Percentiles rank a stretch among this genome's conserved stretches.
Evolutionary conservation across 2,797 vertebrate species (phyloP).

Genomic region (Hipposideros larvatus): DNA sequence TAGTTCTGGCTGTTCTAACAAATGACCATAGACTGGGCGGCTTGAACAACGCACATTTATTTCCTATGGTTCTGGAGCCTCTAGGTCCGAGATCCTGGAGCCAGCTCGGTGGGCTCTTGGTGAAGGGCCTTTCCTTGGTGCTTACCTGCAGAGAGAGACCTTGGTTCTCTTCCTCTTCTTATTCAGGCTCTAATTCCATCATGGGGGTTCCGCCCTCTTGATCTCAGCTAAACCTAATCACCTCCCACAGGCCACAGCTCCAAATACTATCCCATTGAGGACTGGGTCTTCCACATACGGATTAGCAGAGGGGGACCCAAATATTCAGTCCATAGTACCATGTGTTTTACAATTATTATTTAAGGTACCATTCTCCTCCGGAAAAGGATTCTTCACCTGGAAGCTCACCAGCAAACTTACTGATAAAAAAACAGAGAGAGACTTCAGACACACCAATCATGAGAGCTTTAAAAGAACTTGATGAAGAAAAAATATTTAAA

Average conservation of each 20-base stretch:
- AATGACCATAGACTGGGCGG: background rate
- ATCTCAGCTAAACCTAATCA: background rate
- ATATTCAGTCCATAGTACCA: background rate
- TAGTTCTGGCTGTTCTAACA: background rate
- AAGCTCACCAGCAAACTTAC: conserved; percentile 82
- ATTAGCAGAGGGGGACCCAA: no score
- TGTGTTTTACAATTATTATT: background rate
- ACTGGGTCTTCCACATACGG: background rate
- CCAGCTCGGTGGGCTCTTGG: background rate
- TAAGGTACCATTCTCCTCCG: conserved; percentile 89
- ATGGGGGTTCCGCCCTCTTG: background rate
- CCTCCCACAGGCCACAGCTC: background rate
- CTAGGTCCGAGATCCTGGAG: no score
- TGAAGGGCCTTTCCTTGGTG: background rate
- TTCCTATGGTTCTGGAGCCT: background rate
- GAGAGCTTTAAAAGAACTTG: conserved; percentile 95
- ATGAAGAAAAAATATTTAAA: conserved; percentile 93
- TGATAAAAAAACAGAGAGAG: conserved; percentile 84
- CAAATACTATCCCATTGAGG: background rate
- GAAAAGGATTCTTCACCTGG: conserved; percentile 90
- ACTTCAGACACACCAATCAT: conserved; percentile 91
- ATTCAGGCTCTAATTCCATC: background rate
- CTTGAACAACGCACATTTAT: background rate
- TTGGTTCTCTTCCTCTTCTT: background rate
- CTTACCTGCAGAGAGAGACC: background rate